Evolutionary conservation across 2,113 vertebrate genomes (phyloP), one percentile per base, ranked within the genome.

Genomic region (Polyodon spathula): DNA sequence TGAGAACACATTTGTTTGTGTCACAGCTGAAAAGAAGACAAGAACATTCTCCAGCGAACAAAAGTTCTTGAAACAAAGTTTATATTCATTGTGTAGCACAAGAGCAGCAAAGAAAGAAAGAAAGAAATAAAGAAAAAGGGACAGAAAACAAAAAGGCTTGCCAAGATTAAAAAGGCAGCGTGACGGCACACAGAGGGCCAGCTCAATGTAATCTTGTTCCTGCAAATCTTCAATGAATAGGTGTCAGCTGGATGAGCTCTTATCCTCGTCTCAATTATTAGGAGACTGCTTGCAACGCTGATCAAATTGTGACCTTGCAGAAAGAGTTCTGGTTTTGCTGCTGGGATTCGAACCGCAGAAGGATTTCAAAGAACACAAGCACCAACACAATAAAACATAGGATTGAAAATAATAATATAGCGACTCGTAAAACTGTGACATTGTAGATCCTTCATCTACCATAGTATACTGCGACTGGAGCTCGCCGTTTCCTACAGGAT

Each of bases 211-310:
- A 51, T 59, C 63, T 51, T 17, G 50, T 39, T 44, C 10, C 27
- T 42, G 50, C 40, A 54, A n/a, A 17, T 59, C 37, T n/a, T 37
- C 37, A 39, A 59, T 64, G 50, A 59, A 54, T 38, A 37, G n/a
- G n/a, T 54, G 63, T 37, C 48, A 59, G 11, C 15, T 5, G 6
- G 52, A 16, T 59, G 40, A 59, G 53, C 37, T 40, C 37, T 27
- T 39, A 60, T 44, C 17, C 12, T 43, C 38, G 16, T 48, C 46
- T 54, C 51, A 15, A 54, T 52, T 59, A 43, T n/a, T 54, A 54
- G 42, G 56, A 14, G 37, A 12, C 40, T 46, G 15, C 40, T 6
- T 1, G 11, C 4, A 27, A 6, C 17, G 5, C 14, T 12, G 17
- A n/a, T 4, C 3, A 42, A 46, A 15, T 40, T 57, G 42, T 50